Base-by-base conservation (phyloP, 2,888 invertebrate genomes). In the Stegana nigrithorax region DNA sequence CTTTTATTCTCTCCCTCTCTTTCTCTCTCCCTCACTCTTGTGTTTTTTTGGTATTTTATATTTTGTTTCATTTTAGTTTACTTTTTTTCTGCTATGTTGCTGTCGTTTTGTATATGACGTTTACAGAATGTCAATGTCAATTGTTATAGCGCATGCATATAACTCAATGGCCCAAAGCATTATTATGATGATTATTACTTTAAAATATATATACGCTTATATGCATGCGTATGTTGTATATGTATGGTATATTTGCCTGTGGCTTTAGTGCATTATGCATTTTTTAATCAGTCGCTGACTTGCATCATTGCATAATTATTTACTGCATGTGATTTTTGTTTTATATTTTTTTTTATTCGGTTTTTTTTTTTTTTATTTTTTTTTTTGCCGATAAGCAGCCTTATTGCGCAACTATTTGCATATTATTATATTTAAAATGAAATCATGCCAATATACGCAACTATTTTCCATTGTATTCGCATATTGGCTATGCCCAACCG, bases 71-170 rank as follows among this genome's bases (percentile, higher is more conserved):
- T 6, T 53, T 45, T 45, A n/a, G 12, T 2, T 21, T 21, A 19
- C 12, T 21, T 45, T 45, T 21, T 45, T 21, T 25, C 23, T 47
- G 2, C 23, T 23, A 7, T 19, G 25, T 2, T 1, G 2, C 23
- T 26, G 8, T n/a, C n/a, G n/a, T n/a, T 19, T 12, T 32, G 29
- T 6, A 36, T 14, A 55, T 55, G 39, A 32, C 39, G 36, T 19
- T 36, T 55, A n/a, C 21, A 32, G 44, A 58, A 58, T 58, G 58
- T 58, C 58, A 58, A 58, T 58, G 58, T 27, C 44, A 58, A 44
- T 58, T 44, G 42, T n/a, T n/a, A n/a, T n/a, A n/a, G n/a, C n/a
- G n/a, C n/a, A n/a, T n/a, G n/a, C n/a, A 44, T 58, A 58, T 58
- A 17, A 27, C 45, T 29, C n/a, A 5, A 2, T 39, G n/a, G 39